Conservation (phyloP, 2,888 invertebrate species). For the Catocala nupta region DNA sequence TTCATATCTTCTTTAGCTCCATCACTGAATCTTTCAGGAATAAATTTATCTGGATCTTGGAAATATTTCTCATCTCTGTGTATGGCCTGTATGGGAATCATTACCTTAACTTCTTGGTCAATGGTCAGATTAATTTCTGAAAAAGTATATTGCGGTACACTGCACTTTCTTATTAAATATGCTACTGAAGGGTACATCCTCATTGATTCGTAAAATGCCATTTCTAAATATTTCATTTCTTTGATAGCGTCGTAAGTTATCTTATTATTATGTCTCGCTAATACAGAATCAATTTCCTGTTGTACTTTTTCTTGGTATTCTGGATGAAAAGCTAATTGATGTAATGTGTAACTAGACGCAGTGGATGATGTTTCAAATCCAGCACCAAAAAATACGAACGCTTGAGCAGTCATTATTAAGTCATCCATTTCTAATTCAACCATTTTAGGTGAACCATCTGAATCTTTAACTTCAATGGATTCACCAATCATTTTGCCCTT, state of each 20-base stretch:
- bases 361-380: slow-evolving; percentile 86
- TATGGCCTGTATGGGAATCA: slow-evolving; percentile 77
- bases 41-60: slow-evolving; percentile 68
- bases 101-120: slow-evolving; percentile 67
- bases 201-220: slow-evolving; percentile 78
- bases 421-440: slow-evolving; percentile 72
- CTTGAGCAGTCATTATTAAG: slow-evolving; percentile 74
- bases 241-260: slow-evolving; percentile 76
- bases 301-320: slow-evolving; percentile 78
- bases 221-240: slow-evolving; percentile 77
- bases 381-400: slow-evolving; percentile 81
- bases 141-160: slow-evolving; percentile 73
- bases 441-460: slow-evolving; percentile 69
- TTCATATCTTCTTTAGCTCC: slow-evolving; percentile 64
- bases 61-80: slow-evolving; percentile 78
- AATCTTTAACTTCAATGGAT: slow-evolving; percentile 69
- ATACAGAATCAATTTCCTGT: slow-evolving; percentile 75
- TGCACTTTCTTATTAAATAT: slow-evolving; percentile 72
- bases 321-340: slow-evolving; percentile 79
- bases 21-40: slow-evolving; percentile 74
- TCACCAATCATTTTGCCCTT: slow-evolving; percentile 75
- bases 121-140: slow-evolving; percentile 76
- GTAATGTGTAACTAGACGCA: slow-evolving; percentile 80
- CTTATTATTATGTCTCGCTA: slow-evolving; percentile 69
- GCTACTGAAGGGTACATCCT: slow-evolving; percentile 78